Conservation (phyloP, 2,797 vertebrate species). For the Garrulus glandarius region DNA sequence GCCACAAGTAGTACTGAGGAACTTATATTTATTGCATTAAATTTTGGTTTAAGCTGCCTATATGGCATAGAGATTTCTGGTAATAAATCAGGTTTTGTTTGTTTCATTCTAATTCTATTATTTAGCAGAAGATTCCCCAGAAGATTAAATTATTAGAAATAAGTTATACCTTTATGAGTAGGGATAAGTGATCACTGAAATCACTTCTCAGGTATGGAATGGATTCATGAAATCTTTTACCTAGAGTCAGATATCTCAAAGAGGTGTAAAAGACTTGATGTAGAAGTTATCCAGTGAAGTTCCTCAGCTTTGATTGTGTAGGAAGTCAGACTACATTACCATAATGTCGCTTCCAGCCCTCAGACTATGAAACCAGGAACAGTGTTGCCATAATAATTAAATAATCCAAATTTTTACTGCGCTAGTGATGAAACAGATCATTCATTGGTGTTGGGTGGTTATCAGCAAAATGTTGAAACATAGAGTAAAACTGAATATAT, state of each 20-base stretch:
- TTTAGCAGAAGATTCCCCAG: background rate
- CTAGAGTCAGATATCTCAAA: background rate
- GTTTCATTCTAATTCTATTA: background rate
- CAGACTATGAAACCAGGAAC: background rate
- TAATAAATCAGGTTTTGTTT: background rate
- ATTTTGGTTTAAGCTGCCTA: background rate
- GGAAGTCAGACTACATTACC: background rate
- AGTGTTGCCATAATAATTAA: background rate
- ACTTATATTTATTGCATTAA: background rate
- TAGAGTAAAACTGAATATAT: background rate
- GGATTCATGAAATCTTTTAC: background rate
- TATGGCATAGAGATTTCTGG: background rate
- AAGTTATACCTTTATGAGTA: background rate
- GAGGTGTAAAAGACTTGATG: background rate
- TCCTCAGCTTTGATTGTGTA: background rate
- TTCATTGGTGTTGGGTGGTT: background rate
- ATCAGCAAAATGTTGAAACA: background rate
- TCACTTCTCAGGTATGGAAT: background rate
- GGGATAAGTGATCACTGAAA: background rate
- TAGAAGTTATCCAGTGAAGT: background rate
- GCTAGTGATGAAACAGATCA: background rate
- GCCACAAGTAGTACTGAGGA: background rate
- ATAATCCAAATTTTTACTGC: background rate
- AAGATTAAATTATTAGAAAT: background rate
- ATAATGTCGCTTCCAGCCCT: background rate